phyloP scores from a whole-genome alignment of 2,113 vertebrate species.

The Heloderma charlesbogerti region DNA sequence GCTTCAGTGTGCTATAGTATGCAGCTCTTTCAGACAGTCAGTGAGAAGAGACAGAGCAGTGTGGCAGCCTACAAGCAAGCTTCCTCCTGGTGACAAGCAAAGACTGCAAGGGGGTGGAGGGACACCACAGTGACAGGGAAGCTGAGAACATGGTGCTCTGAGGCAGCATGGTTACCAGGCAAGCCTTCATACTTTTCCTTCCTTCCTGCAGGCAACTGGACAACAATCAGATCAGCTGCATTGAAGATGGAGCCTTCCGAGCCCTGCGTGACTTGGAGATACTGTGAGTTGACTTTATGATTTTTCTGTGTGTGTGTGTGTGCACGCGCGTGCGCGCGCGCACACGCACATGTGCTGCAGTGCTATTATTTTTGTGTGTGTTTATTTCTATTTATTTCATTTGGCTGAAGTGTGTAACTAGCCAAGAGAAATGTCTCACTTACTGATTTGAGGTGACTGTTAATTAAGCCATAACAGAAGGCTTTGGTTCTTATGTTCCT shows the following conservation, averaged over 20 bases:
- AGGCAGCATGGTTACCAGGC: slow-evolving; percentile 65
- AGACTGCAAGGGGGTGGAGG: slow-evolving; percentile 81
- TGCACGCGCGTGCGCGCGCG: slow-evolving; percentile 54
- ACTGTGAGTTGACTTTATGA: slow-evolving; percentile 90
- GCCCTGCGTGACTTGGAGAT: slow-evolving; percentile 99
- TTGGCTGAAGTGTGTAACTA: slow-evolving; percentile 58
- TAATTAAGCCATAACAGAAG: slow-evolving; percentile 65
- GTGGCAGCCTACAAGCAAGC: slow-evolving; percentile 85
- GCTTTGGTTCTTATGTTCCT: slow-evolving; percentile 28
- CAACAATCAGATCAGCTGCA: slow-evolving; percentile 99
- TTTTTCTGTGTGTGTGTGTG: slow-evolving; percentile 61
- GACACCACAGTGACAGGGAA: slow-evolving; percentile 72
- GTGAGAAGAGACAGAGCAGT: slow-evolving; percentile 79
- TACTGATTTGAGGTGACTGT: slow-evolving; percentile 63
- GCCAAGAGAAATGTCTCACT: slow-evolving; percentile 60
- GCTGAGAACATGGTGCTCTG: slow-evolving; percentile 60
- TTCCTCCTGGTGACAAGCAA: slow-evolving; percentile 75
- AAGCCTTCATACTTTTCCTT: slow-evolving; percentile 86
- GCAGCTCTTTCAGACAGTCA: slow-evolving; percentile 80
- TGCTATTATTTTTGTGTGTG: slow-evolving; percentile 42
- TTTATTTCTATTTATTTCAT: slow-evolving; percentile 33
- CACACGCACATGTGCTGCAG: slow-evolving; percentile 72
- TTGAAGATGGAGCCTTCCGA: slow-evolving; percentile 99
- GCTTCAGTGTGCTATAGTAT: slow-evolving; percentile 80
- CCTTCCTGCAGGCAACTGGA: slow-evolving; percentile 97